Conservation (phyloP, 2,888 invertebrate species). For the Parelbella ahira region DNA sequence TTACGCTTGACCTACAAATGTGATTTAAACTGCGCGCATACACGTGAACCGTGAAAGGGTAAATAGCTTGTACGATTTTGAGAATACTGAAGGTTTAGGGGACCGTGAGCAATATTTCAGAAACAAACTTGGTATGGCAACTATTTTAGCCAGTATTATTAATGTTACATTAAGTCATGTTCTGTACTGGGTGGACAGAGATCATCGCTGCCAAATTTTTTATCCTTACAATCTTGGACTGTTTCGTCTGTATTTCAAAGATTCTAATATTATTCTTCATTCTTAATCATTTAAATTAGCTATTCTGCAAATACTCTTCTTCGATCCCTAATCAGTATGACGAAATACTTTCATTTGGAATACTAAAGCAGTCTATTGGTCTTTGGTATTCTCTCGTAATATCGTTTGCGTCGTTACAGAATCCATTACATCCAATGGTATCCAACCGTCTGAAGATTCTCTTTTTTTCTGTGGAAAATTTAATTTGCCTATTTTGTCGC, state of each 20-base stretch:
- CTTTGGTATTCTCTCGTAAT: too few relatives aligned
- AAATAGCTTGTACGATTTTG: slow-evolving; percentile 1
- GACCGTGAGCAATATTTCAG: background rate
- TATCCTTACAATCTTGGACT: too few relatives aligned
- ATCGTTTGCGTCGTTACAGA: slow-evolving; percentile 2
- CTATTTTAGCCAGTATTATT: too few relatives aligned
- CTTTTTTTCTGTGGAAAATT: background rate
- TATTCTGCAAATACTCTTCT: too few relatives aligned
- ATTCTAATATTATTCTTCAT: too few relatives aligned
- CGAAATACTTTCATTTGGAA: background rate
- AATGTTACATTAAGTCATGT: too few relatives aligned
- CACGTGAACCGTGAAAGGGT: slow-evolving; percentile 3
- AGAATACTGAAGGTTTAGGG: background rate
- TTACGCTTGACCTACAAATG: slow-evolving; percentile 20
- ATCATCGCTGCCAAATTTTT: too few relatives aligned
- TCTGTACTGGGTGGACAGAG: too few relatives aligned
- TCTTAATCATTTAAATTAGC: too few relatives aligned
- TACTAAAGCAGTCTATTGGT: background rate
- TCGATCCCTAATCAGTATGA: too few relatives aligned
- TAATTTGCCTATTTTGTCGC: slow-evolving; percentile 3
- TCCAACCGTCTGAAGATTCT: background rate
- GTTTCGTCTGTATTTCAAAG: too few relatives aligned
- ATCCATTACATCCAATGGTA: slow-evolving; percentile 1
- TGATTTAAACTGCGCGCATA: slow-evolving; percentile 10
- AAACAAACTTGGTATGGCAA: too few relatives aligned